phyloP scores from a whole-genome alignment of 2,888 invertebrate species.

The Antheraea yamamai region DNA sequence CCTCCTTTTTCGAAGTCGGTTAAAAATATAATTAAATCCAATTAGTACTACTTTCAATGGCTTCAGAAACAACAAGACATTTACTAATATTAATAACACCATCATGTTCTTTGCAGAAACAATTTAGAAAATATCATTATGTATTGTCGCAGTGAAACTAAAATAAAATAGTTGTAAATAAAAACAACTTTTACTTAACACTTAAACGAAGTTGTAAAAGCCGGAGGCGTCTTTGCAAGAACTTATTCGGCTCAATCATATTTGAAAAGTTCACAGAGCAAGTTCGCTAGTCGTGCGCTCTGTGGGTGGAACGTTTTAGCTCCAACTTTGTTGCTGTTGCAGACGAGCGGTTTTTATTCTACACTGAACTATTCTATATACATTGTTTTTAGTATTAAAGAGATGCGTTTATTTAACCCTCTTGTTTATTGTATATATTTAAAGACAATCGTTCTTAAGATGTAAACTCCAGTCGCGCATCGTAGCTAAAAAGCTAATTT shows the following conservation, averaged over 20 bases:
- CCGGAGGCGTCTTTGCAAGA: slow-evolving; percentile 4
- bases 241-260: slow-evolving; percentile 21
- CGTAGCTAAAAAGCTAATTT: too few species aligned
- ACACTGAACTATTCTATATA: background rate
- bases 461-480: too few species aligned
- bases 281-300: slow-evolving; percentile 18
- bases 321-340: background rate
- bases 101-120: background rate
- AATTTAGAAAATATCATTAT: background rate
- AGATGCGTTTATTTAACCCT: too few species aligned
- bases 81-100: background rate
- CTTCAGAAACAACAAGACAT: background rate
- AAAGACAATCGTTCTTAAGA: too few species aligned
- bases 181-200: slow-evolving; percentile 7
- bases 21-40: background rate
- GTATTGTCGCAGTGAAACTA: background rate
- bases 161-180: slow-evolving; percentile 11
- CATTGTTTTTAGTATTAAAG: too few species aligned
- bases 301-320: background rate
- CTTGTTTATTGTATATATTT: too few species aligned
- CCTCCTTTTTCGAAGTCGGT: too few species aligned
- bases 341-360: background rate
- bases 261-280: slow-evolving; percentile 24
- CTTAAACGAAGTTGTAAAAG: slow-evolving; percentile 10
- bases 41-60: background rate